Conservation (phyloP, 2,888 invertebrate species). For the Blera fallax region DNA sequence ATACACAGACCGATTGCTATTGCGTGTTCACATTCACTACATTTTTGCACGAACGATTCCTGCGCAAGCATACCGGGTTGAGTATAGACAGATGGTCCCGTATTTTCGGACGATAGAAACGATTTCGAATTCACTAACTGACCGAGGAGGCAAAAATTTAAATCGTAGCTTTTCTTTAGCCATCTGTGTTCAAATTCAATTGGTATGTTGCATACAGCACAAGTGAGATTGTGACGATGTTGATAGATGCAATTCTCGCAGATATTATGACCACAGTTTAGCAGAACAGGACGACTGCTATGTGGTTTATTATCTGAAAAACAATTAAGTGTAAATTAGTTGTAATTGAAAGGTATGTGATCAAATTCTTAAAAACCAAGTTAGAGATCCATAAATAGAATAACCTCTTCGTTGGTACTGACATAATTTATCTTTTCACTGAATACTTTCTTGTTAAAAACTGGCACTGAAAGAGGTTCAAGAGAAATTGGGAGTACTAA, state of each 20-base stretch:
- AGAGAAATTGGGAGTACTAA: too few relatives aligned
- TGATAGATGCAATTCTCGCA: constrained; percentile 85
- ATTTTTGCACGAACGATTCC: constrained; percentile 73
- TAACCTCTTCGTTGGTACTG: too few relatives aligned
- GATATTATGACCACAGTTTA: constrained; percentile 86
- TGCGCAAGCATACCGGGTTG: constrained; percentile 31
- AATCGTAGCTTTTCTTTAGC: constrained; percentile 74
- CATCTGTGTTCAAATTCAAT: constrained; percentile 67
- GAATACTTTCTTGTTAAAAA: too few relatives aligned
- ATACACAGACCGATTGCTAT: constrained; percentile 76
- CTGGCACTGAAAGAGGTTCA: too few relatives aligned
- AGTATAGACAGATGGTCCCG: neutral
- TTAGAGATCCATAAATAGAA: too few relatives aligned
- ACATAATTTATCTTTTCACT: too few relatives aligned
- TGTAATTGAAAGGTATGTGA: neutral
- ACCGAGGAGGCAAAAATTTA: constrained; percentile 78
- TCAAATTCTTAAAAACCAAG: too few relatives aligned
- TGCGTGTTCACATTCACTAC: constrained; percentile 76
- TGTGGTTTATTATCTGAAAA: constrained; percentile 52
- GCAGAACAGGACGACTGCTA: constrained; percentile 83
- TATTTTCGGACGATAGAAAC: constrained; percentile 65
- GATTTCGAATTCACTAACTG: constrained; percentile 71
- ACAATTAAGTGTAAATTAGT: neutral
- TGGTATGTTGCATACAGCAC: constrained; percentile 74
- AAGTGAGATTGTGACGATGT: constrained; percentile 74